A percentile compares a stretch with the other conserved stretches of the same genome.
Conservation (phyloP, 2,113 vertebrate species). For the Pleuronectes platessa region DNA sequence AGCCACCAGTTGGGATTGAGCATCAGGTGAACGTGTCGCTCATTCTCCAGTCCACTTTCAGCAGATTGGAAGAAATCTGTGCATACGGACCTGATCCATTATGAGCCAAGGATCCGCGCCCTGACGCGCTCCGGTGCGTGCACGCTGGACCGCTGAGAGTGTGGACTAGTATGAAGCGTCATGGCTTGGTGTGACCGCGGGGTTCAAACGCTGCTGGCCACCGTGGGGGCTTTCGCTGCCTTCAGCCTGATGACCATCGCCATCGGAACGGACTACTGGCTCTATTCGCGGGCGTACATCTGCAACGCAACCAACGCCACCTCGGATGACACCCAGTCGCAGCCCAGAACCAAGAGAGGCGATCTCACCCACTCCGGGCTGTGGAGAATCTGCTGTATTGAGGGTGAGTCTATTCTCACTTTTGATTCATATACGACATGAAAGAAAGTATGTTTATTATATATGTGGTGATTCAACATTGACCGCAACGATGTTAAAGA, state of each 20-base stretch:
- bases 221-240: slow-evolving; percentile 94
- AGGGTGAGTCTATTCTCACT: slow-evolving; percentile 84
- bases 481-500: not conserved
- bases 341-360: slow-evolving; percentile 85
- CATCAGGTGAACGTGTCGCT: slow-evolving; percentile 51
- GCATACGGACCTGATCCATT: slow-evolving; percentile 16
- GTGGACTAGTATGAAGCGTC: slow-evolving; percentile 88
- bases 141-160: slow-evolving; percentile 52
- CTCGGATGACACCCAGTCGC: slow-evolving; percentile 85
- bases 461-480: not conserved
- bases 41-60: slow-evolving; percentile 12
- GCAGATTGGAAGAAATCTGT: slow-evolving; percentile 9
- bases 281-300: slow-evolving; percentile 94
- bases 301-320: slow-evolving; percentile 93
- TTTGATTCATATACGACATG: not conserved
- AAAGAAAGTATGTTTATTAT: not conserved
- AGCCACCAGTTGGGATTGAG: slow-evolving; percentile 49
- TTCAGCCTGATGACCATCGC: slow-evolving; percentile 99
- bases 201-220: slow-evolving; percentile 96
- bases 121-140: slow-evolving; percentile 58
- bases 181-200: slow-evolving; percentile 91
- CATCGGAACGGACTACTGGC: slow-evolving; percentile 98
- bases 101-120: slow-evolving; percentile 59
- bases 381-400: slow-evolving; percentile 96
- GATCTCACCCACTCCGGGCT: slow-evolving; percentile 96